These are phyloP conservation scores for Cryptocephalus primarius DNA, from an alignment of 2,888 invertebrate species.

Conservation along the genomic window DNA sequence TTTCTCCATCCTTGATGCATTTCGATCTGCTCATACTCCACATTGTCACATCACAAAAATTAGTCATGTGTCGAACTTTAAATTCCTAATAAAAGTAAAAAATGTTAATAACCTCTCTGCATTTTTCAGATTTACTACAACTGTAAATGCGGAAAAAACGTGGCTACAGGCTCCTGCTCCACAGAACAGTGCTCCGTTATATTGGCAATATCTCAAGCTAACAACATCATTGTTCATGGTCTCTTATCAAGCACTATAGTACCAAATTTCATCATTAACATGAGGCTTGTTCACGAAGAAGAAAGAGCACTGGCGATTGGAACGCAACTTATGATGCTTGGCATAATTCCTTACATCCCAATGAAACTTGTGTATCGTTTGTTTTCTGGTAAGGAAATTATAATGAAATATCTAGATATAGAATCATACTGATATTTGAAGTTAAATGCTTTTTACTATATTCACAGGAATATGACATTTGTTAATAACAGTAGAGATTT, in stretches of 20 bases:
- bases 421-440: too few species aligned
- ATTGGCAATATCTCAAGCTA: constrained; percentile 38
- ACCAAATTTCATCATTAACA: constrained; percentile 42
- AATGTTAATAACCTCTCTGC: too few species aligned
- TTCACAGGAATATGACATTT: too few species aligned
- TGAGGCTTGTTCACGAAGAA: constrained; percentile 45
- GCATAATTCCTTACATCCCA: constrained; percentile 48
- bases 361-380: constrained; percentile 51
- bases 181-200: constrained; percentile 38
- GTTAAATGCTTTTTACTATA: too few species aligned
- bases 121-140: constrained; percentile 37
- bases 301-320: constrained; percentile 53
- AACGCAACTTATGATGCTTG: constrained; percentile 42
- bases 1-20: background rate
- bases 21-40: constrained; percentile 1
- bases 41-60: background rate
- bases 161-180: constrained; percentile 46
- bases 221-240: constrained; percentile 23
- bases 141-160: constrained; percentile 35
- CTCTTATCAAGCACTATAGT: constrained; percentile 35
- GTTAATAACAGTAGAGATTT: too few species aligned
- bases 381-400: constrained; percentile 39
- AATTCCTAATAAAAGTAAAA: background rate
- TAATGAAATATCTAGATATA: too few species aligned
- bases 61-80: background rate